phyloP scores from a whole-genome alignment of 2,797 vertebrate species.

The Sebastiscus albofasciatus region DNA sequence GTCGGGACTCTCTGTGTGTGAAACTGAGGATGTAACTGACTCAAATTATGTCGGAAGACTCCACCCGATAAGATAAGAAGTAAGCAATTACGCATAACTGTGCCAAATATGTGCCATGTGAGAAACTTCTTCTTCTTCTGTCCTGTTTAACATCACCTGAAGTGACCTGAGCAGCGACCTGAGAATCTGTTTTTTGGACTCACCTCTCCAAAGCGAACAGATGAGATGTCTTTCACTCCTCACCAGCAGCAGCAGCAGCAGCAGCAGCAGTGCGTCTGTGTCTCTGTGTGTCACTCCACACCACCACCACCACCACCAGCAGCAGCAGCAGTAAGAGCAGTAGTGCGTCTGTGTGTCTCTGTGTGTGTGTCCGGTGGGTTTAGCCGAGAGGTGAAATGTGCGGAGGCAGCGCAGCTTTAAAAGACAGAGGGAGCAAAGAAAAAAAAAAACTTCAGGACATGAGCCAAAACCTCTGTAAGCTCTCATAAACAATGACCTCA shows the following conservation, averaged over 20 bases:
- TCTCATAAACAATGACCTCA: conserved; percentile 84
- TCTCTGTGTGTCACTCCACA: too few species aligned
- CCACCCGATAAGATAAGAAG: neutral
- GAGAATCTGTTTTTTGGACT: conserved; percentile 29
- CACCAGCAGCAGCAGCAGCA: conserved; percentile 35
- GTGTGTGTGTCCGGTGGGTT: conserved; percentile 31
- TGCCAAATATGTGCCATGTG: too few species aligned
- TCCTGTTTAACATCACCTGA: neutral
- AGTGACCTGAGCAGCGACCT: neutral
- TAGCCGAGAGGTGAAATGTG: conserved; percentile 51
- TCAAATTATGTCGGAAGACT: neutral
- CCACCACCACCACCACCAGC: too few species aligned
- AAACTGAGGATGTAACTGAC: neutral
- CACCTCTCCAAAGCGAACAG: conserved; percentile 62
- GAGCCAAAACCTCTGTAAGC: conserved; percentile 72
- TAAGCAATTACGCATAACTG: neutral
- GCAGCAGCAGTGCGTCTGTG: neutral
- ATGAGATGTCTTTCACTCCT: conserved; percentile 37
- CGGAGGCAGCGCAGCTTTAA: conserved; percentile 67
- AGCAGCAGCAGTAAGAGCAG: too few species aligned
- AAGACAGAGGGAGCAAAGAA: conserved; percentile 49
- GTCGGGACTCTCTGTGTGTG: accelerated
- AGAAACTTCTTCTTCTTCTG: neutral
- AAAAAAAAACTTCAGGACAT: conserved; percentile 35
- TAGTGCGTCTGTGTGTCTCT: too few species aligned